Evolutionary conservation across 2,888 invertebrate species (phyloP), one percentile per base, ranked within the genome.

Genomic region (Drosophila robusta): DNA sequence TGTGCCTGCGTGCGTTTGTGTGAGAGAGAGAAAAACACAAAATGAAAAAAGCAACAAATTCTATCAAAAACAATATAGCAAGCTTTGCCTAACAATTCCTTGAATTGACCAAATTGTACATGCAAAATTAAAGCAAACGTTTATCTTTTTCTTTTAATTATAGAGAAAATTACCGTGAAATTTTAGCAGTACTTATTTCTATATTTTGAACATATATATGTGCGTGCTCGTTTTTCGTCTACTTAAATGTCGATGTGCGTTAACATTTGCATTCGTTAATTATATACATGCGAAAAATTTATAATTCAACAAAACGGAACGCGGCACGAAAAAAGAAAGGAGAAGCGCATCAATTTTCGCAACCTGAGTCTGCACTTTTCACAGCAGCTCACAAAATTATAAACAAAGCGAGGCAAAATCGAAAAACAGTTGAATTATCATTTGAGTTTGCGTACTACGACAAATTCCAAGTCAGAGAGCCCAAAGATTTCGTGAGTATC

Each of bases 131-230:
- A 78, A 83, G 66, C 69, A 65, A 70, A 69, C 65, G 58, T 80
- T 85, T 76, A 55, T 71, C 57, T 74, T 70, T 80, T 70, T 80
- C 68, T 78, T 74, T 80, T 72, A 83, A 75, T 79, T 88, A 67
- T 74, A 87, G 89, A 86, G 70, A 80, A 86, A 85, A 88, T 85
- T 88, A 79, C 70, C 70, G 87, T 87, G 81, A 84, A 88, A 83
- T 75, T 83, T 87, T 83, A 79, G 79, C 87, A 78, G 84, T 85
- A 71, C 77, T 79, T 62, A 70, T 82, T 82, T 75, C 64, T 65
- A 85, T 63, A 76, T 79, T 75, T 77, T 68, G 69, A 77, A 75
- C 87, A 71, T 76, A 61, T 60, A 58, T 70, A 74, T 76, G 73
- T 71, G 79, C 67, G 74, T 70, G 77, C 67, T 63, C 70, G 67